phyloP scores from a whole-genome alignment of 2,113 vertebrate species.

The Sinosuthora webbiana region DNA sequence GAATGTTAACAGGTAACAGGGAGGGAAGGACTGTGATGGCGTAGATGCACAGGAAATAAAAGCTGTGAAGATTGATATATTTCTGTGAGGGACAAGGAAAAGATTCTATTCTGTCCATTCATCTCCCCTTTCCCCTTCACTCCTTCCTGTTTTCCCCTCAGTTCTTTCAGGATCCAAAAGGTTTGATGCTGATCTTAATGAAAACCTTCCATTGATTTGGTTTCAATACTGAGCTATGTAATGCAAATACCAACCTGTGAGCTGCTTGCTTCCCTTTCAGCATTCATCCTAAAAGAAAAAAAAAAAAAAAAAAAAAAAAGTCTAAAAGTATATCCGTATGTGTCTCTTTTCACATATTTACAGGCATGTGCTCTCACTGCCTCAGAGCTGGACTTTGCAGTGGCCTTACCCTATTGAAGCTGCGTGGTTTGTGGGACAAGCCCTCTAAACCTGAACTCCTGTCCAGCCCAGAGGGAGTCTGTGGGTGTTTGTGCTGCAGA shows the following conservation, averaged over 20 bases:
- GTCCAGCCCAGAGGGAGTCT: background rate
- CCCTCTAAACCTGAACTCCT: background rate
- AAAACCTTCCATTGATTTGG: background rate
- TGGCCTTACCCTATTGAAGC: background rate
- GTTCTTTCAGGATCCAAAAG: background rate
- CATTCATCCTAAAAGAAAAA: background rate
- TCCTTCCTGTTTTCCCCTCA: background rate
- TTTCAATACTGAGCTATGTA: background rate
- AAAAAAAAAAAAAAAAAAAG: too few species aligned
- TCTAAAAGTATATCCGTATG: background rate
- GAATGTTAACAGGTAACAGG: background rate
- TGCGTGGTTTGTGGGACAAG: fast-evolving
- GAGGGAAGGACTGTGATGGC: background rate
- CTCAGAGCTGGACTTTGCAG: background rate
- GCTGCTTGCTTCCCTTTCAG: background rate
- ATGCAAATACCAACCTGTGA: background rate
- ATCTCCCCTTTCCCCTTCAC: background rate
- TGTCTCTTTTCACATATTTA: background rate
- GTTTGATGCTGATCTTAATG: conserved; percentile 13
- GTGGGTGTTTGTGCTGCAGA: background rate
- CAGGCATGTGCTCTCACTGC: background rate
- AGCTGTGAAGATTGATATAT: background rate
- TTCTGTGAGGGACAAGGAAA: background rate
- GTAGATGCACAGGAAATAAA: background rate
- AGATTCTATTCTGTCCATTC: background rate